Conservation (phyloP, 2,888 invertebrate species). For the Pelosia muscerda region DNA sequence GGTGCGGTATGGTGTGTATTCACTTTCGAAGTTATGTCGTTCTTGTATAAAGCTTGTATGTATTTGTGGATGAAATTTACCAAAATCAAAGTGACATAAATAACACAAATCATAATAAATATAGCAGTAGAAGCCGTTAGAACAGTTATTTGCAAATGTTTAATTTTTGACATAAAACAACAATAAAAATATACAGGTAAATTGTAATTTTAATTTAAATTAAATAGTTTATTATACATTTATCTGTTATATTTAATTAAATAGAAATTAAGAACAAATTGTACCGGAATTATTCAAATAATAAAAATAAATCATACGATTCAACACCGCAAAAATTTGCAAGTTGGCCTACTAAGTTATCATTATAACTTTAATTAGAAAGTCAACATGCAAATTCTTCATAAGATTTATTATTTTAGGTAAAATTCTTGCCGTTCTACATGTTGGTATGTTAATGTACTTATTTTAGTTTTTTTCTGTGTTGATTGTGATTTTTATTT, state of each 20-base stretch:
- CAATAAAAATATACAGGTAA: not conserved
- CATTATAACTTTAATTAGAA: constrained; percentile 6
- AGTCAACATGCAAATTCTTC: not conserved
- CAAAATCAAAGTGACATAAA: not conserved
- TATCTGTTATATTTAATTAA: not conserved
- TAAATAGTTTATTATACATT: not conserved
- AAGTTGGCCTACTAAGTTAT: not conserved
- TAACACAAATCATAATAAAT: not conserved
- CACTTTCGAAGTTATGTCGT: not conserved
- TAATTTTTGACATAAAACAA: not conserved
- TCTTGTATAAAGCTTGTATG: too few species aligned
- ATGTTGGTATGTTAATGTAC: not conserved
- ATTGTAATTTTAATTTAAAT: not conserved
- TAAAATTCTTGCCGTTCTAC: constrained; percentile 1
- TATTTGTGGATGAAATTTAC: not conserved
- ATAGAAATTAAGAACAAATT: not conserved
- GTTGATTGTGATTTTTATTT: too few species aligned
- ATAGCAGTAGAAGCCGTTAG: not conserved
- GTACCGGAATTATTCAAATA: constrained; percentile 1
- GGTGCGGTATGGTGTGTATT: constrained; percentile 41
- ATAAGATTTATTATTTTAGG: not conserved
- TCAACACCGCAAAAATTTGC: not conserved
- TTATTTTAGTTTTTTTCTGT: too few species aligned
- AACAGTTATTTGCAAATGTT: not conserved
- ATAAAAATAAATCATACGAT: not conserved